Evolutionary conservation across 2,113 vertebrate species (phyloP).

Genomic region (Meles meles): DNA sequence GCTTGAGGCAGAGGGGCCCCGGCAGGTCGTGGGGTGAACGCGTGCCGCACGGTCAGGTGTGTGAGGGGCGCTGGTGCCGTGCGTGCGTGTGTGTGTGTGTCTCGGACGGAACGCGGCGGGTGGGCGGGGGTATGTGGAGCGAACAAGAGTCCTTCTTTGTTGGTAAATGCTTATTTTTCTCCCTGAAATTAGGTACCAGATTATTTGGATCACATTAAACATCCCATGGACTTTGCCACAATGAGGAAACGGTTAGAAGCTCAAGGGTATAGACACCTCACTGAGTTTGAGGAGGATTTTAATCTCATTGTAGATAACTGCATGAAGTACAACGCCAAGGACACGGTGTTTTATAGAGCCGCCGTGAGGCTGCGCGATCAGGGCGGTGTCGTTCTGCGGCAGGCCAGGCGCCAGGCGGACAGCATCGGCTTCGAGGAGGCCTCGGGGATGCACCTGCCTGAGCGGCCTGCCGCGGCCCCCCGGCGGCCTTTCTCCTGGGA

Average conservation of each 20-base stretch:
- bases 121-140: rapidly evolving
- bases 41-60: background rate
- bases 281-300: constrained; percentile 94
- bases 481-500: constrained; percentile 93
- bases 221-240: constrained; percentile 97
- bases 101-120: rapidly evolving
- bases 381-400: constrained; percentile 93
- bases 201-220: constrained; percentile 95
- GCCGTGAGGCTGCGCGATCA: constrained; percentile 94
- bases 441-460: constrained; percentile 92
- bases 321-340: constrained; percentile 98
- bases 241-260: constrained; percentile 92
- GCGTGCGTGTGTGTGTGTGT: rapidly evolving
- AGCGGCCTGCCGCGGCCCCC: constrained; percentile 88
- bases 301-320: constrained; percentile 96
- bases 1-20: background rate
- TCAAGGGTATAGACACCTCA: constrained; percentile 91
- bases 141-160: background rate
- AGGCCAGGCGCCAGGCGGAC: constrained; percentile 90
- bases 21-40: rapidly evolving
- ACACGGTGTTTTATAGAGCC: constrained; percentile 96
- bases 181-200: constrained; percentile 90
- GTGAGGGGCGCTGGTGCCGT: rapidly evolving
- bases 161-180: constrained; percentile 63
- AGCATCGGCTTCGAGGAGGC: constrained; percentile 91